These are phyloP conservation scores for Chromis chromis DNA, from an alignment of 2,797 vertebrate species.

Conservation along the genomic window DNA sequence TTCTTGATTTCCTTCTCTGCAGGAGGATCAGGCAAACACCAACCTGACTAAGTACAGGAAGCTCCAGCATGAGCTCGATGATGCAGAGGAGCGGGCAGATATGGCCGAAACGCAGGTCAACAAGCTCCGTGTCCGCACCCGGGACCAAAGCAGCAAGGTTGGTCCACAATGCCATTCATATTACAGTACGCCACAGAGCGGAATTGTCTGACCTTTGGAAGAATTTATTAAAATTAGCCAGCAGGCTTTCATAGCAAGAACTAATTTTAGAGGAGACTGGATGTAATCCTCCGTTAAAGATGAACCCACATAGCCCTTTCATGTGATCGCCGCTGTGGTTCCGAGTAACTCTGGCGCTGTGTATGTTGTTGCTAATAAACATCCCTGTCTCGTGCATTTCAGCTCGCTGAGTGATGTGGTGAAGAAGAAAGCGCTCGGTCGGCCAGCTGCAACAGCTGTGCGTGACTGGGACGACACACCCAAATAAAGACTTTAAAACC, in stretches of 20 bases:
- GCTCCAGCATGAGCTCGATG: slow-evolving; percentile 93
- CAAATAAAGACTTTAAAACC: slow-evolving; percentile 66
- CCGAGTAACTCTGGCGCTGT: slow-evolving; percentile 51
- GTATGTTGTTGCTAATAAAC: slow-evolving; percentile 76
- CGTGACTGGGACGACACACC: slow-evolving; percentile 43
- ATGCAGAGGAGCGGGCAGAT: slow-evolving; percentile 91
- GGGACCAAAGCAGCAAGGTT: slow-evolving; percentile 80
- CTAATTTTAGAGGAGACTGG: slow-evolving; percentile 66
- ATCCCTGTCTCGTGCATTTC: slow-evolving; percentile 66
- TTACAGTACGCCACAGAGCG: slow-evolving; percentile 21
- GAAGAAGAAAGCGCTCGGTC: slow-evolving; percentile 40
- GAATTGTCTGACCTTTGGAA: slow-evolving; percentile 64
- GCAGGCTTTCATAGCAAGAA: slow-evolving; percentile 43
- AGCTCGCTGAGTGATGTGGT: slow-evolving; percentile 77
- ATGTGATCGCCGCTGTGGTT: slow-evolving; percentile 59
- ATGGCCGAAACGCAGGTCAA: slow-evolving; percentile 92
- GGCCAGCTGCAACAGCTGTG: slow-evolving; percentile 77
- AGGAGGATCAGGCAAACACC: slow-evolving; percentile 93
- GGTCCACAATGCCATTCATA: slow-evolving; percentile 30
- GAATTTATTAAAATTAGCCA: slow-evolving; percentile 68
- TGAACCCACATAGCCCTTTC: slow-evolving; percentile 56
- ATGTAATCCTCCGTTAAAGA: slow-evolving; percentile 63
- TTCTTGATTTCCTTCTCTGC: neutral
- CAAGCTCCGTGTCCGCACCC: slow-evolving; percentile 89
- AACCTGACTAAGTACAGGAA: slow-evolving; percentile 93